phyloP scores from a whole-genome alignment of 2,113 vertebrate genomes.

The Micronycteris hirsuta region DNA sequence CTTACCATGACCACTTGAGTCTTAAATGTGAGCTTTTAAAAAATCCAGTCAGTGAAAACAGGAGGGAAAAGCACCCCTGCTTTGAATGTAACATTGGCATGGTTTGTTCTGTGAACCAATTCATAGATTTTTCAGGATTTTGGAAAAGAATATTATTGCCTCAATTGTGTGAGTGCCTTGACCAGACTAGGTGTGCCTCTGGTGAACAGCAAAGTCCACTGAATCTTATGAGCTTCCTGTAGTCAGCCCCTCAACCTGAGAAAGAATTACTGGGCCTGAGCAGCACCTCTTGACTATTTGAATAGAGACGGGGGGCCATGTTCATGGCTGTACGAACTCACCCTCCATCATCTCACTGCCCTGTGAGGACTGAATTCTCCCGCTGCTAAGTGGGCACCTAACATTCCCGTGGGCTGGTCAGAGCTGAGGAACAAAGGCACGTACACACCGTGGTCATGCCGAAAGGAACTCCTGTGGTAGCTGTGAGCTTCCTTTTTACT shows the following conservation, averaged over 20 bases:
- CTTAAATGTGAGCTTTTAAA: constrained; percentile 49
- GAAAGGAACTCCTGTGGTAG: neutral
- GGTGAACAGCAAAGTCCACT: neutral
- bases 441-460: neutral
- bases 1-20: neutral
- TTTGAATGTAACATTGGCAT: neutral
- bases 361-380: neutral
- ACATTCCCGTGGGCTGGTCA: neutral
- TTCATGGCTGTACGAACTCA: neutral
- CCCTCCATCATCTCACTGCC: neutral
- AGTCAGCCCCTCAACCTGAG: neutral
- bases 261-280: neutral
- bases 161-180: neutral
- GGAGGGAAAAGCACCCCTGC: neutral
- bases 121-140: neutral
- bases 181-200: neutral
- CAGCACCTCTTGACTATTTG: no score
- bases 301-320: neutral
- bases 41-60: neutral
- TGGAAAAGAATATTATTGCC: neutral
- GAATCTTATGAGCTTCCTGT: neutral
- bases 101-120: constrained; percentile 19
- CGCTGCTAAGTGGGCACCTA: neutral
- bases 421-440: neutral
- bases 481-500: neutral